Evolutionary conservation across 2,113 vertebrate species (phyloP).

Genomic region (Ranitomeya imitator): DNA sequence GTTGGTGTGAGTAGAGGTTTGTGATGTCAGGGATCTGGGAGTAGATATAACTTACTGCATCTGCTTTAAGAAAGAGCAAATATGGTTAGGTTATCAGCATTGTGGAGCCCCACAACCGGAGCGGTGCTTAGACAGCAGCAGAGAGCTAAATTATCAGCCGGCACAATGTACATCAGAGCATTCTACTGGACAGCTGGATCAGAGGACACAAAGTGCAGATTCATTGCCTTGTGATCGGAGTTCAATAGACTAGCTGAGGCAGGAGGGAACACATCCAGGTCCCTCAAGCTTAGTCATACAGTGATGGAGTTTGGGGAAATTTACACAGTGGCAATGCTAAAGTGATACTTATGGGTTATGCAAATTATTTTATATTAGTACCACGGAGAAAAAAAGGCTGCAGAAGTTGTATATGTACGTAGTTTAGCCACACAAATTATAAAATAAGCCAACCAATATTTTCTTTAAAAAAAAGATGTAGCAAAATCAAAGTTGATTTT

Average conservation of each 20-base stretch:
- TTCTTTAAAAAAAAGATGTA: background rate
- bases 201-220: slow-evolving; percentile 76
- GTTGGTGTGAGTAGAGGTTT: slow-evolving; percentile 74
- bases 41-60: slow-evolving; percentile 82
- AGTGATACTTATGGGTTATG: background rate
- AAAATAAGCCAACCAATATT: background rate
- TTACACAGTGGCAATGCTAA: slow-evolving; percentile 33
- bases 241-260: slow-evolving; percentile 87
- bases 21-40: slow-evolving; percentile 79
- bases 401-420: background rate
- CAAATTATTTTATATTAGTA: background rate
- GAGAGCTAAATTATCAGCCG: slow-evolving; percentile 67
- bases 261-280: slow-evolving; percentile 74
- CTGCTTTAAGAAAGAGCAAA: slow-evolving; percentile 78
- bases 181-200: slow-evolving; percentile 71
- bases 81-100: slow-evolving; percentile 68
- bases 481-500: background rate
- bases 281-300: slow-evolving; percentile 65
- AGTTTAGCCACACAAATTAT: background rate
- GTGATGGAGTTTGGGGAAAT: slow-evolving; percentile 64
- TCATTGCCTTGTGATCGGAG: slow-evolving; percentile 71
- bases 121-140: slow-evolving; percentile 82
- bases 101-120: slow-evolving; percentile 63
- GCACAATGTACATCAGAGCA: slow-evolving; percentile 71
- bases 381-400: background rate